Base-by-base conservation (phyloP, 2,113 vertebrate genomes). In the Ophthalmolycus amberensis region DNA sequence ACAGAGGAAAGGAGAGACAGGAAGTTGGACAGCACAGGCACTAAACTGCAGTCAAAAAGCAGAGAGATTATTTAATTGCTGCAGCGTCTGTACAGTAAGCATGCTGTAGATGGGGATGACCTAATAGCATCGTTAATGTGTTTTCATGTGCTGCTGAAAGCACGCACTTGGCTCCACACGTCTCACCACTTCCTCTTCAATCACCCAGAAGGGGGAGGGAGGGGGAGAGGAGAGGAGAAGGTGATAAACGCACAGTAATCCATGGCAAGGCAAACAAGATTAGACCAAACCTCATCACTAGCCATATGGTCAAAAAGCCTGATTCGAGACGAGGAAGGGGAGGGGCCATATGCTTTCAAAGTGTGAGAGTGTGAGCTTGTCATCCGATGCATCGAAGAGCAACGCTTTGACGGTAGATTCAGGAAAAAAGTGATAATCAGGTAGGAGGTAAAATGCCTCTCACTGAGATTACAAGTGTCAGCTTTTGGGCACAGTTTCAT, bases 211-310 rank as follows among this genome's bases (percentile, higher is more conserved):
- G 50, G 71, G 75, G 37, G 22, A 1, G 9, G n/a, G 75, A 27
- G 8, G 8, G 71, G 77, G 32, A n/a, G 10, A 10, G 70, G 77
- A 29, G 52, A 66, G 34, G 34, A 71, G n/a, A 77, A 9, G 66
- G 79, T 74, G 80, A 85, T 75, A 83, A 84, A 88, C 16, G 18
- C 29, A n/a, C 42, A 16, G 66, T 83, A 72, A 80, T 85, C 73
- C 62, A 58, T 75, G 80, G 84, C 84, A 83, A 56, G 58, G 71
- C 83, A 93, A 92, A 92, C 71, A 80, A 83, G 89, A 91, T 93
- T 90, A 90, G 69, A 84, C 46, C 75, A 58, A 87, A 82, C 86
- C 76, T 79, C 82, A 71, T 75, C 56, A 27, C 1, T 0, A 42
- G n/a, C 84, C 85, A 90, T 81, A 89, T 87, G 91, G 87, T 44